Evolutionary conservation across 2,113 vertebrate genomes (phyloP).

Genomic region (Actinemys pallida): DNA sequence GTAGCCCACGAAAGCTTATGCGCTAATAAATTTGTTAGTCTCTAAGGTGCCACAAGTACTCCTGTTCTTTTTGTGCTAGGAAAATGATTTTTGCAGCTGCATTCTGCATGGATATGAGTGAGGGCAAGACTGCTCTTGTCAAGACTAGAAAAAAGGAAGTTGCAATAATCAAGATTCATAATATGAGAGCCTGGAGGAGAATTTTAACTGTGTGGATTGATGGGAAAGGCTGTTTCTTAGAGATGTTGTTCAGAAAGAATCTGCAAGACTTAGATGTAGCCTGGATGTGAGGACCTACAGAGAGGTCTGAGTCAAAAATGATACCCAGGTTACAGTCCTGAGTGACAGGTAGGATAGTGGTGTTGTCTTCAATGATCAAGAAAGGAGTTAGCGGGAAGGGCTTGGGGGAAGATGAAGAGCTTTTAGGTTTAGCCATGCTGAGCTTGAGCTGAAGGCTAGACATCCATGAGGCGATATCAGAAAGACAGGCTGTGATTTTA

Average conservation of each 20-base stretch:
- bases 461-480: not conserved
- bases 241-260: not conserved
- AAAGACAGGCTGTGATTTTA: not conserved
- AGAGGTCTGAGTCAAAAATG: not conserved
- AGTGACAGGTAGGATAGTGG: not conserved
- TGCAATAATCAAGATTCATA: not conserved
- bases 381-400: not conserved
- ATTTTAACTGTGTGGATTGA: not conserved
- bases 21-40: no score
- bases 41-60: no score
- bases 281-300: not conserved
- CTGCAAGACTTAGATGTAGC: not conserved
- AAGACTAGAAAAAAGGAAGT: not conserved
- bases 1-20: no score
- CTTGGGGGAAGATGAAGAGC: not conserved
- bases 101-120: not conserved
- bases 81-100: not conserved
- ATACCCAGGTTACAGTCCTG: not conserved
- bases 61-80: not conserved
- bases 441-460: not conserved
- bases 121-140: not conserved
- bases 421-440: no score
- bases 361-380: not conserved
- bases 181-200: not conserved
- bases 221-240: not conserved